These are phyloP conservation scores for Onychomys torridus DNA, from an alignment of 2,797 vertebrate species.

Conservation along the genomic window DNA sequence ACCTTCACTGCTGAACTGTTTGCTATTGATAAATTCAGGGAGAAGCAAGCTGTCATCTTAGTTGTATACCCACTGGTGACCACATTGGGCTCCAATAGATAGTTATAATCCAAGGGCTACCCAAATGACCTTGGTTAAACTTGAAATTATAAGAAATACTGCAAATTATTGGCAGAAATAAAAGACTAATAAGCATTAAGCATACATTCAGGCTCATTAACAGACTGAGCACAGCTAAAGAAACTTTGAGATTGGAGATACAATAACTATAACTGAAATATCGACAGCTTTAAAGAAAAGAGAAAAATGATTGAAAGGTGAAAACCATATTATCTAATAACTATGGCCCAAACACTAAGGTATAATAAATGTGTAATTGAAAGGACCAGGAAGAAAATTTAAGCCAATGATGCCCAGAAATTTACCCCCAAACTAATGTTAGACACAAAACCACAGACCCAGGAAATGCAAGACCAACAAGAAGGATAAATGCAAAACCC, in stretches of 20 bases:
- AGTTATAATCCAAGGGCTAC: neutral
- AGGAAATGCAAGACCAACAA: neutral
- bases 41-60: neutral
- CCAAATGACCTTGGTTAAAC: neutral
- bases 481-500: neutral
- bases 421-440: neutral
- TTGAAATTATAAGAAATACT: neutral
- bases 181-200: neutral
- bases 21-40: neutral
- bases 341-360: neutral
- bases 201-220: neutral
- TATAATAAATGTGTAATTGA: neutral
- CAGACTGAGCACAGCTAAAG: neutral
- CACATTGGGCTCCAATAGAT: neutral
- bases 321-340: neutral
- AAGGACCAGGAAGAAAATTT: neutral
- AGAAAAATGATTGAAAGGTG: neutral
- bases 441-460: neutral
- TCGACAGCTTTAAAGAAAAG: neutral
- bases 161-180: too few species aligned
- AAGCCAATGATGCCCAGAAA: neutral
- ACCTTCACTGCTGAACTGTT: neutral
- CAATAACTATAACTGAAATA: neutral
- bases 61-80: neutral
- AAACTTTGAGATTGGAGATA: neutral